Percentiles rank a stretch among this genome's conserved stretches.
Conservation (phyloP, 2,888 invertebrate genomes). For the Pomacea canaliculata region DNA sequence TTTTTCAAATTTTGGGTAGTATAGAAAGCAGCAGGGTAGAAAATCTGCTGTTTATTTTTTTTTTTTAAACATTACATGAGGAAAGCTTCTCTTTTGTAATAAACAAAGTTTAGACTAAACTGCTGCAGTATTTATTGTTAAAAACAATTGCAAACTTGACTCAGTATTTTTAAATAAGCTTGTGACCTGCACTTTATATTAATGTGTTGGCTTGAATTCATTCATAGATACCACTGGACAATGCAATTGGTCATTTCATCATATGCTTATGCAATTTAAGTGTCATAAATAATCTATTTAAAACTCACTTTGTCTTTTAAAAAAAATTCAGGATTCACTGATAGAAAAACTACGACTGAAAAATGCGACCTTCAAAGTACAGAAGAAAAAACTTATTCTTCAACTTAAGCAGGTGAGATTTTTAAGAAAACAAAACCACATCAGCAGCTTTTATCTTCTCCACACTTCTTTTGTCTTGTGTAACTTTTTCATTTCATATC, state of each 20-base stretch:
- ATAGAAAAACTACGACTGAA: constrained; percentile 69
- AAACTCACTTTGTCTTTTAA: not conserved
- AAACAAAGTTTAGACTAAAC: not conserved
- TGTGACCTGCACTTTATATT: too few relatives aligned
- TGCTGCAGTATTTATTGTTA: too few relatives aligned
- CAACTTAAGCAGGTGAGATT: constrained; percentile 67
- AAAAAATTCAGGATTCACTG: constrained; percentile 63
- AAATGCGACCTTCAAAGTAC: constrained; percentile 68
- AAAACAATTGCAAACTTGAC: too few relatives aligned
- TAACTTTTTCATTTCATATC: too few relatives aligned
- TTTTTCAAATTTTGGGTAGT: not conserved
- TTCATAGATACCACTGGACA: too few relatives aligned
- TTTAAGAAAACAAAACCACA: not conserved
- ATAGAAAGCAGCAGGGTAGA: not conserved
- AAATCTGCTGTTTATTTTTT: not conserved
- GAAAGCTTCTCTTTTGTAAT: too few relatives aligned
- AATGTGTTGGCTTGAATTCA: too few relatives aligned
- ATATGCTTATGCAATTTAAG: not conserved
- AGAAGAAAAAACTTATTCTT: constrained; percentile 68
- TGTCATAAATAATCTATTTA: not conserved
- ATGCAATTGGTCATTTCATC: too few relatives aligned
- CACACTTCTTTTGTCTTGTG: too few relatives aligned
- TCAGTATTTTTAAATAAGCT: too few relatives aligned
- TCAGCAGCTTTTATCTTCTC: too few relatives aligned
- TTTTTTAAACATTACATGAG: too few relatives aligned